Conservation (phyloP, 2,797 vertebrate genomes). For the Avahi laniger region DNA sequence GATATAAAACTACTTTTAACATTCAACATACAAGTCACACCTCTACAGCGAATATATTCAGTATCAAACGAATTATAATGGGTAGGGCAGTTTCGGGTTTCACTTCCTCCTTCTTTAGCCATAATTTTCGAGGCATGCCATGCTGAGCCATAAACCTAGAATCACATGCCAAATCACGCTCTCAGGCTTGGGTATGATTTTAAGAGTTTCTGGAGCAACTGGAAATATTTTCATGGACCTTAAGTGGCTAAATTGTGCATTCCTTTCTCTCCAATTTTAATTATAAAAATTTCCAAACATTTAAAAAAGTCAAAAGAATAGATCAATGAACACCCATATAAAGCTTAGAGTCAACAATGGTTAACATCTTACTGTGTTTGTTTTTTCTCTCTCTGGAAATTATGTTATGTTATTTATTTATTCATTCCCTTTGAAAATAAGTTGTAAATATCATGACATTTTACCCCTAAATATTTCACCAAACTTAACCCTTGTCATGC, state of each 20-base stretch:
- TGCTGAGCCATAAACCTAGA: background rate
- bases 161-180: background rate
- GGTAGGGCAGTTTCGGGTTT: slow-evolving; percentile 35
- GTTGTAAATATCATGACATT: background rate
- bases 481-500: background rate
- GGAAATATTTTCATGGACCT: background rate
- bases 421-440: slow-evolving; percentile 23
- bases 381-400: background rate
- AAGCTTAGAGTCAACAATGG: background rate
- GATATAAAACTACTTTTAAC: background rate
- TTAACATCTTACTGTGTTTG: background rate
- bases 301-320: background rate
- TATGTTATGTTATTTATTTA: background rate
- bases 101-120: slow-evolving; percentile 55
- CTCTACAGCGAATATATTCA: background rate
- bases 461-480: background rate
- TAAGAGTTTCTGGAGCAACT: background rate
- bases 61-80: background rate
- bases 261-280: background rate
- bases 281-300: background rate
- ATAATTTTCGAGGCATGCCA: slow-evolving; percentile 32
- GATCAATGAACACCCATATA: background rate
- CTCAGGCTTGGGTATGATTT: background rate
- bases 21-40: background rate
- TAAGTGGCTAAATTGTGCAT: background rate